These are phyloP conservation scores for Schizaphis graminum DNA, from an alignment of 2,888 invertebrate genomes.

Conservation along the genomic window DNA sequence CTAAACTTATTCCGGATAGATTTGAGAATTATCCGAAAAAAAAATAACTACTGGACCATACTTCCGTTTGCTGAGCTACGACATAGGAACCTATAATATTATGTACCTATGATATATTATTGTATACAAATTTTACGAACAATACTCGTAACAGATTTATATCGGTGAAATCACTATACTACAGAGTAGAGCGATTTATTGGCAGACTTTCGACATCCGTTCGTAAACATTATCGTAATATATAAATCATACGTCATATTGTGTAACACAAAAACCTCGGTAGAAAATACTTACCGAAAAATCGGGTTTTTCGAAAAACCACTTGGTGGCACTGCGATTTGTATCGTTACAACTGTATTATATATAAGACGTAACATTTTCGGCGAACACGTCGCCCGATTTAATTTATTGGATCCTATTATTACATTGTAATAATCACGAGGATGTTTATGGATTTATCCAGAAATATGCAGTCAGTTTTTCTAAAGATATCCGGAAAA, in stretches of 20 bases:
- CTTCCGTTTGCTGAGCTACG: slow-evolving; percentile 16
- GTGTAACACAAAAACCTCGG: slow-evolving; percentile 21
- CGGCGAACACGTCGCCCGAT: slow-evolving; percentile 40
- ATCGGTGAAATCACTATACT: neutral
- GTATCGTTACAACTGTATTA: neutral
- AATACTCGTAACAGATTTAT: slow-evolving; percentile 47
- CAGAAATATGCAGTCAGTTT: slow-evolving; percentile 22
- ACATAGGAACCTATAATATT: neutral
- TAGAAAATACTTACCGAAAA: slow-evolving; percentile 15
- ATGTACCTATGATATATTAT: neutral
- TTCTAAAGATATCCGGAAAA: slow-evolving; percentile 64
- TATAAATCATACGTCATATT: neutral
- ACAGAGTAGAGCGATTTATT: neutral
- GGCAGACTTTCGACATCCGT: neutral
- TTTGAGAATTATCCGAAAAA: neutral
- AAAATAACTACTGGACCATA: slow-evolving; percentile 31
- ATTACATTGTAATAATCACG: neutral
- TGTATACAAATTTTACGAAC: neutral
- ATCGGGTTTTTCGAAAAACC: neutral
- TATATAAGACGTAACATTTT: slow-evolving; percentile 36
- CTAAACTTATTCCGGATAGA: slow-evolving; percentile 33
- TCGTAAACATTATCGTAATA: neutral
- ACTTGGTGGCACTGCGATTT: neutral
- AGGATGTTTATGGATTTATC: slow-evolving; percentile 49
- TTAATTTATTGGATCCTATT: slow-evolving; percentile 56